These are phyloP conservation scores for Cariama cristata DNA, from an alignment of 2,113 vertebrate genomes.

Conservation along the genomic window DNA sequence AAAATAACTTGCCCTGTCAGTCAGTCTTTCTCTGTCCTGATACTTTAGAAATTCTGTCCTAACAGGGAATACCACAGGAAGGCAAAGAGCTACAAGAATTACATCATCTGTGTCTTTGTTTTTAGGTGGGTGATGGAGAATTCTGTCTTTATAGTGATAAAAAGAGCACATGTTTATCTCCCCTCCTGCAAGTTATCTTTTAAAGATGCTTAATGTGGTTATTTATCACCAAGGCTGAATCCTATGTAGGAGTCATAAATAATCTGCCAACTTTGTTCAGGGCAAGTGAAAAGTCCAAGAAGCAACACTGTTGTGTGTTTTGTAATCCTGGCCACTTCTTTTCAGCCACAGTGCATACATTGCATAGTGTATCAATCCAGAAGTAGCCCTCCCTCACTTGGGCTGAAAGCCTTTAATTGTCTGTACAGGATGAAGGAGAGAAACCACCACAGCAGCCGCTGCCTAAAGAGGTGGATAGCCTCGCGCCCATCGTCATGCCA, in stretches of 20 bases:
- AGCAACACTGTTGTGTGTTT: not conserved
- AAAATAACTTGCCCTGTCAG: not conserved
- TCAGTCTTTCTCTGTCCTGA: not conserved
- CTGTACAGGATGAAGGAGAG: constrained; percentile 87
- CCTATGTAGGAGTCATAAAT: not conserved
- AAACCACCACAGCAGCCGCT: constrained; percentile 74
- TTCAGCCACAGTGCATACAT: not conserved
- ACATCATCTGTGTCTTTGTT: not conserved
- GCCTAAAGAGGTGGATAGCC: constrained; percentile 80
- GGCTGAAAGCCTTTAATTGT: constrained; percentile 86
- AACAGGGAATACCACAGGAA: not conserved
- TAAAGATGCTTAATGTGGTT: not conserved
- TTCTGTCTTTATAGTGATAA: not conserved
- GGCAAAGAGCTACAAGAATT: not conserved
- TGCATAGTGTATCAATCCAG: not conserved
- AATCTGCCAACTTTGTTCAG: not conserved
- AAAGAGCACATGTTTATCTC: not conserved
- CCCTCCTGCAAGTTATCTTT: not conserved
- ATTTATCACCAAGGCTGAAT: not conserved
- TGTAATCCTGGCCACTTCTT: constrained; percentile 29
- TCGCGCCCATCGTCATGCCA: constrained; percentile 87
- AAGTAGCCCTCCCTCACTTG: constrained; percentile 21
- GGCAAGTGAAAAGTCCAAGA: not conserved
- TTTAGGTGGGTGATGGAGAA: not conserved
- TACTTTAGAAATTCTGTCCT: not conserved